These are phyloP conservation scores for Monopis laevigella DNA, from an alignment of 2,888 invertebrate species.

Conservation along the genomic window DNA sequence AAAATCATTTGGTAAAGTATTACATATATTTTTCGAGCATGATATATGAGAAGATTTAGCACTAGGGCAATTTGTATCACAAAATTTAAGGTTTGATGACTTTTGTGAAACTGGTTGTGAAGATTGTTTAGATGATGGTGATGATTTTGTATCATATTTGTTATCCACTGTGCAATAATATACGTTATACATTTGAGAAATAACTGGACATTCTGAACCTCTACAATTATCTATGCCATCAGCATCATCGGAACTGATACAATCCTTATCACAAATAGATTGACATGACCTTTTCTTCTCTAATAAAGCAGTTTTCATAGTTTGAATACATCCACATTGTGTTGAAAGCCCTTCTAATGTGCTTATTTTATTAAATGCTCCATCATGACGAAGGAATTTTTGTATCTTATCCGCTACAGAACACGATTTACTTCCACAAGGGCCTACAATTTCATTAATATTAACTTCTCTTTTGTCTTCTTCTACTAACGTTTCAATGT, in stretches of 20 bases:
- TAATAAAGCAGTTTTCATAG: conserved; percentile 37
- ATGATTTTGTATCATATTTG: conserved; percentile 24
- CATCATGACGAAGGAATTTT: conserved; percentile 45
- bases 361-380: conserved; percentile 31
- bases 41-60: conserved; percentile 25
- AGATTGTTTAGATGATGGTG: conserved; percentile 11
- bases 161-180: conserved; percentile 53
- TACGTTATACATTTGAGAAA: conserved; percentile 30
- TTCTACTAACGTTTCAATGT: conserved; percentile 46
- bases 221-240: not conserved
- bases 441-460: conserved; percentile 43
- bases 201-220: not conserved
- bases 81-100: conserved; percentile 28
- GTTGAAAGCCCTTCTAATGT: conserved; percentile 43
- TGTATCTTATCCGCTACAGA: conserved; percentile 45
- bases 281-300: conserved; percentile 31
- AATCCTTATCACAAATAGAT: conserved; percentile 36
- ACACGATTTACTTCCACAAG: conserved; percentile 53
- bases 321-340: conserved; percentile 47
- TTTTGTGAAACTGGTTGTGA: not conserved
- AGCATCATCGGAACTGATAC: conserved; percentile 23
- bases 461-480: conserved; percentile 45
- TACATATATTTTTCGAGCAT: conserved; percentile 40
- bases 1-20: conserved; percentile 16
- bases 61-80: conserved; percentile 38